These are phyloP conservation scores for Allygus modestus DNA, from an alignment of 2,888 invertebrate species.

Conservation along the genomic window DNA sequence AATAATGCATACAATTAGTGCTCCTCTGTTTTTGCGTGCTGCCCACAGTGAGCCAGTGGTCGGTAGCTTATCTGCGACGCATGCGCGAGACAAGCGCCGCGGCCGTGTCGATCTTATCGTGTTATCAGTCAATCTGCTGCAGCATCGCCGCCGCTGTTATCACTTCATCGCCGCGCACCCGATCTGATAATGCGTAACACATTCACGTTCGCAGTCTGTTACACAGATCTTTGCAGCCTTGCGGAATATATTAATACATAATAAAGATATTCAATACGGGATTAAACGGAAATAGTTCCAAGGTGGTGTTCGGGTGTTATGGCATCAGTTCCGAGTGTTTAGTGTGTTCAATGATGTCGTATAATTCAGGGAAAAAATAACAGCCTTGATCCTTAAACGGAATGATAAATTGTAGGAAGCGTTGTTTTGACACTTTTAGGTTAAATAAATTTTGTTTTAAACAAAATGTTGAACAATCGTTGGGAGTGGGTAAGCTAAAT, in stretches of 20 bases:
- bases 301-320: no score
- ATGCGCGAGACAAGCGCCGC: not conserved
- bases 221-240: constrained; percentile 14
- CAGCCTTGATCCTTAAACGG: no score
- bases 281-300: no score
- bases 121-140: constrained; percentile 16
- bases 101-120: constrained; percentile 20
- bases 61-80: not conserved
- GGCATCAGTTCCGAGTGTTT: no score
- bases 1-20: constrained; percentile 15
- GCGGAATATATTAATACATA: constrained; percentile 18
- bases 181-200: constrained; percentile 29
- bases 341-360: no score
- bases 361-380: no score
- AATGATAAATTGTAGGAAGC: no score
- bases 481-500: no score
- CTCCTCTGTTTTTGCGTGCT: not conserved
- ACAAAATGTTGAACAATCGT: no score
- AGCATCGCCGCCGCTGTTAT: constrained; percentile 7
- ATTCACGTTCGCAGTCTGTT: not conserved
- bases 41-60: not conserved
- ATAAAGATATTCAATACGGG: not conserved
- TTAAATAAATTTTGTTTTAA: no score
- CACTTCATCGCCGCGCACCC: not conserved
- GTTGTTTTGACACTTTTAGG: no score